These are phyloP conservation scores for Helarctos malayanus DNA, from an alignment of 2,797 vertebrate species.

Conservation along the genomic window DNA sequence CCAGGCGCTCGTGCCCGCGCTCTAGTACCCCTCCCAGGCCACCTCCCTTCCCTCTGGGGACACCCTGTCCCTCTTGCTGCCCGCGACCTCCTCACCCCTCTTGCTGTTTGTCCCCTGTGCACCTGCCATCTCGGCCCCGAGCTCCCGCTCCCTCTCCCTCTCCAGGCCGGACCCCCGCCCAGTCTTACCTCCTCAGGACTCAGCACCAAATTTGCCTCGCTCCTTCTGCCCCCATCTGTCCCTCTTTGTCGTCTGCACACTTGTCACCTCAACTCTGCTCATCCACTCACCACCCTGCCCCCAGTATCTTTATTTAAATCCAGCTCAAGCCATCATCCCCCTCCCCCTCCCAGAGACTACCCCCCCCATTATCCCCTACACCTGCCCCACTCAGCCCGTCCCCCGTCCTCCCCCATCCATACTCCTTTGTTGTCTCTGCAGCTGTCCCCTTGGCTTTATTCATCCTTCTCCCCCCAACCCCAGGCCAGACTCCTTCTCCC, in stretches of 20 bases:
- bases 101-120: slow-evolving; percentile 62
- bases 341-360: not conserved
- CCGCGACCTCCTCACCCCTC: slow-evolving; percentile 15
- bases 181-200: not conserved
- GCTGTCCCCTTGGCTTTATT: slow-evolving; percentile 9
- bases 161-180: not conserved
- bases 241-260: slow-evolving; percentile 57
- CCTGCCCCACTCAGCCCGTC: not conserved
- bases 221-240: not conserved
- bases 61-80: not conserved
- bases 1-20: not conserved
- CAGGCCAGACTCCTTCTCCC: not conserved
- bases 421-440: slow-evolving; percentile 65
- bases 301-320: not conserved
- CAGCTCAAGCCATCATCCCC: not conserved
- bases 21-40: not conserved
- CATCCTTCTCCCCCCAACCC: not conserved
- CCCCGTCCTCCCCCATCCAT: not conserved
- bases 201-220: not conserved
- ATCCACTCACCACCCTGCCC: not conserved
- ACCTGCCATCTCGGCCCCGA: not conserved
- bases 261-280: slow-evolving; percentile 30
- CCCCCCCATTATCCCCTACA: not conserved
- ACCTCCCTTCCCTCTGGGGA: not conserved
- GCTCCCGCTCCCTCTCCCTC: not conserved